Base-by-base conservation (phyloP, 2,888 invertebrate species). In the Drosophila algonquin region DNA sequence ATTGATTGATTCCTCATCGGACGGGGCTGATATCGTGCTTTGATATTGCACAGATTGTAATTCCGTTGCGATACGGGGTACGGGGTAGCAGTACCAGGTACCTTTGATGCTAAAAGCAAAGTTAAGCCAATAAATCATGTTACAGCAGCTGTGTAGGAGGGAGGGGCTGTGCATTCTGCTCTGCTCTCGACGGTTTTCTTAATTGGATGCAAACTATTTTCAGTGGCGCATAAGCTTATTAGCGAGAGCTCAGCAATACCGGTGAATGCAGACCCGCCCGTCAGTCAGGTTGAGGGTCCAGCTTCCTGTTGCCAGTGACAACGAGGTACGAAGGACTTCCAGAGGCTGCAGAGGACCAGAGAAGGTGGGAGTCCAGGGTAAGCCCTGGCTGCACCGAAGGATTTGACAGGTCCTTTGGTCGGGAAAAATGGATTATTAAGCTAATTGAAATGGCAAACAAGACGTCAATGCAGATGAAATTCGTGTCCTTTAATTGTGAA, bases 131-230 rank as follows among this genome's bases (percentile, higher is more conserved):
- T 51, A 59, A 52, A 51, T 52, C 40, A 24, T n/a, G 24, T 50
- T 50, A 35, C 24, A 16, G 40, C n/a, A 12, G 40, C n/a, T 21
- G 50, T n/a, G 6, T 32, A 10, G 18, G 16, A 27, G 12, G 5
- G 18, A 21, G 5, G 35, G 4, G 44, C 51, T 35, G 4, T 12
- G 35, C 35, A 12, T 12, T 5, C 12, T 12, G 35, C 35, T 35
- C 35, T 35, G 27, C 50, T 51, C 27, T 27, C 18, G 45, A 60
- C 52, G 44, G 27, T 16, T 60, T 52, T 51, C 30, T 21, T 52
- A 44, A 60, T 18, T 60, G 60, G 51, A 60, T 44, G 60, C 60
- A 60, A 60, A 60, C 45, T 52, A 52, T 60, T 60, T 45, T 45
- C 59, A 44, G 27, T 60, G 60, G 14, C 40, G 18, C 60, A 58